These are phyloP conservation scores for Eristalis intricaria DNA, from an alignment of 2,888 invertebrate species.

Conservation along the genomic window DNA sequence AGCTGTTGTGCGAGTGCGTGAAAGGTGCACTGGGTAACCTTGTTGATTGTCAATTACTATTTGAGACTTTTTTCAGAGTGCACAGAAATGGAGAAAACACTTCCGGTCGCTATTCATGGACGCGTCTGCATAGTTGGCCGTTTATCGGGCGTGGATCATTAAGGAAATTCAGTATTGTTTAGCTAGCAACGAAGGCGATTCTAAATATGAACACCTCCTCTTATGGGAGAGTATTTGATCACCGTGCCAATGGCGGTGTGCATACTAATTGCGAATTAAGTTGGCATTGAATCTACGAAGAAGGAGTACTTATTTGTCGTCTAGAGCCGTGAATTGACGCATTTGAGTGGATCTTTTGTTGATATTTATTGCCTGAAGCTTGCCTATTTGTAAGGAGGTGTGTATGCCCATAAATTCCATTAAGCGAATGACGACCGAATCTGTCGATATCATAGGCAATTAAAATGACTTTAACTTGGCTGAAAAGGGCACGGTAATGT, in stretches of 20 bases:
- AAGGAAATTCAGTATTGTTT: not conserved
- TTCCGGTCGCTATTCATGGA: not conserved
- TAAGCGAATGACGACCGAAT: too few relatives aligned
- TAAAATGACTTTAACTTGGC: too few relatives aligned
- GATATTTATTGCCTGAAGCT: not conserved
- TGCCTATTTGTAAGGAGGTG: not conserved
- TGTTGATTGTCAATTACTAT: conserved; percentile 7
- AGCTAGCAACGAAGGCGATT: not conserved
- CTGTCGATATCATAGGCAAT: too few relatives aligned
- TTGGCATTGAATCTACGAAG: not conserved
- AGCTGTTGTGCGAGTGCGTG: conserved; percentile 22
- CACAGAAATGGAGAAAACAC: not conserved
- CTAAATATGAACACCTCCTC: not conserved
- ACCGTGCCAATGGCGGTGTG: not conserved
- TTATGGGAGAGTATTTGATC: not conserved
- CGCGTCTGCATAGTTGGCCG: not conserved
- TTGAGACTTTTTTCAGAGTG: not conserved
- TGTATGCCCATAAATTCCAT: too few relatives aligned
- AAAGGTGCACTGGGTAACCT: conserved; percentile 60
- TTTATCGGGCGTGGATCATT: not conserved
- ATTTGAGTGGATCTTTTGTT: not conserved
- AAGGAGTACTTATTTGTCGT: not conserved
- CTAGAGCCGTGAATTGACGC: not conserved
- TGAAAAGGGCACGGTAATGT: too few relatives aligned
- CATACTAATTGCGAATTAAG: conserved; percentile 31